Evolutionary conservation across 64 coral and sea anemone genomes (phyloP), one percentile per base, ranked within the genome.

Genomic region (Stylophora pistillata): DNA sequence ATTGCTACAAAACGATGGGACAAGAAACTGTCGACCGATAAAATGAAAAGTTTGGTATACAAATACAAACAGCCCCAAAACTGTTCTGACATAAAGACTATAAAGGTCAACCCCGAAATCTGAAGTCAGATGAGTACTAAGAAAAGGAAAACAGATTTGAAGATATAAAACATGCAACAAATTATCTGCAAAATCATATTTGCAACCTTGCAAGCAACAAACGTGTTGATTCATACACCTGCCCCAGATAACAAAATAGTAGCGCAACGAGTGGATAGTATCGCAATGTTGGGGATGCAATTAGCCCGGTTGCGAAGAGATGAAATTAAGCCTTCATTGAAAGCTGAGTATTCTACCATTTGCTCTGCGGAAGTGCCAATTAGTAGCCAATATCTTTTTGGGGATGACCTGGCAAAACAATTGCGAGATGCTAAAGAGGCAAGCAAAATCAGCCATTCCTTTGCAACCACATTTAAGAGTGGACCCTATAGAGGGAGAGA

Each of bases 121-220:
- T 71, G 88, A 62, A 71, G 76, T n/a, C 56, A 77, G 37, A 13
- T 89, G 21, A 89, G 31, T 53, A 4, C 74, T 13, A 56, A 55
- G 25, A 65, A 75, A 30, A 89, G 62, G 30, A 89, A 79, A 62
- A 55, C 87, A 11, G 74, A 89, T 29, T 9, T 89, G 53, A 30
- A 79, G n/a, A 20, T 78, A 31, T 54, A 56, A n/a, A 89, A 57
- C 30, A 9, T 90, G 18, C 88, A 81, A 53, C 16, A 90, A 57
- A 72, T 69, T 26, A 81, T 73, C 11, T 6, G 18, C 15, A 90
- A 74, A 69, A 47, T 54, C 27, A 55, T 37, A 5, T 82, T 90
- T 90, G 88, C 88, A 71, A 90, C 34, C 17, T 73, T 90, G 59
- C 76, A 90, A 71, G 73, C 61, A 30, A 90, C 77, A 21, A 82